These are phyloP conservation scores for Cheilosia urbana DNA, from an alignment of 2,888 invertebrate species.

Conservation along the genomic window DNA sequence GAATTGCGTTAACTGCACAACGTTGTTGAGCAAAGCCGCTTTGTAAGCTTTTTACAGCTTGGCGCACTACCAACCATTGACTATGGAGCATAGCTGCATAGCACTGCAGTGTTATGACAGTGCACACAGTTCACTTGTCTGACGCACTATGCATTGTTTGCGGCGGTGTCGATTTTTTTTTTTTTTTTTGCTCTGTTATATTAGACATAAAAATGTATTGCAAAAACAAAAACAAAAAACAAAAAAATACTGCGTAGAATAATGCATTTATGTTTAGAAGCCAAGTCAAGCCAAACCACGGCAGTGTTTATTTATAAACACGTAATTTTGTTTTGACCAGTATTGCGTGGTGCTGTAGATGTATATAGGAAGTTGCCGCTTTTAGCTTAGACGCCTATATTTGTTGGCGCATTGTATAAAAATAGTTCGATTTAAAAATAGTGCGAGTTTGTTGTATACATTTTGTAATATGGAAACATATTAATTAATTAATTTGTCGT, in stretches of 20 bases:
- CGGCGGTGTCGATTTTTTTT: neutral
- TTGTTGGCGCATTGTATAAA: neutral
- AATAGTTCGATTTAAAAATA: neutral
- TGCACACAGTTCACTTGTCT: slow-evolving; percentile 13
- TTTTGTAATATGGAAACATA: too few species aligned
- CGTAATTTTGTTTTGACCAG: slow-evolving; percentile 1
- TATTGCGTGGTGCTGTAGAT: neutral
- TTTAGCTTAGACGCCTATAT: slow-evolving; percentile 11
- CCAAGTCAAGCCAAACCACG: neutral
- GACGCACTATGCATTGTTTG: slow-evolving; percentile 1
- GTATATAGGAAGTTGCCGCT: slow-evolving; percentile 18
- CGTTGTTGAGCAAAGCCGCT: neutral
- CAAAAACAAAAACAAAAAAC: neutral
- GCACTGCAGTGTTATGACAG: neutral
- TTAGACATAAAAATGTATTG: slow-evolving; percentile 2
- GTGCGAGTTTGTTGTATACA: too few species aligned
- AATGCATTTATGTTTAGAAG: neutral
- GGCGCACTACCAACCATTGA: neutral
- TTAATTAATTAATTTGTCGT: too few species aligned
- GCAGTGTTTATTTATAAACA: slow-evolving; percentile 10
- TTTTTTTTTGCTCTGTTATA: neutral
- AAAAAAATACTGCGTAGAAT: neutral
- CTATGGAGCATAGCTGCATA: too few species aligned
- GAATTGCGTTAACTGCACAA: neutral
- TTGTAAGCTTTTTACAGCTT: slow-evolving; percentile 12